phyloP scores from a whole-genome alignment of 2,888 invertebrate species.

The Tipula helvola region DNA sequence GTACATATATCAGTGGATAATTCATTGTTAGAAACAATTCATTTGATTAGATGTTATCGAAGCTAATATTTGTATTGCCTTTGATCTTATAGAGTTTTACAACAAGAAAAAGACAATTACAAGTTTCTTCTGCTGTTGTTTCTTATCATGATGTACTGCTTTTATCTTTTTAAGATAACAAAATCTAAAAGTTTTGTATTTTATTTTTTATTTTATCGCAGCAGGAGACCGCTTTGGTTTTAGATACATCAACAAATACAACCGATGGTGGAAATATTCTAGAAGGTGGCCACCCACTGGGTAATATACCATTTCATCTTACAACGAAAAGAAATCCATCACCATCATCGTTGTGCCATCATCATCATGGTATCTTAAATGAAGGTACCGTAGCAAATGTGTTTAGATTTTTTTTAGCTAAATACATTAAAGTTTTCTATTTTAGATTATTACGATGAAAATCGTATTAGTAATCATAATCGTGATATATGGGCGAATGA shows the following conservation, averaged over 20 bases:
- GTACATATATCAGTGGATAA: too few species aligned
- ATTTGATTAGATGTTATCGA: background rate
- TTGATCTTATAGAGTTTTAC: background rate
- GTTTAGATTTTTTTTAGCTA: background rate
- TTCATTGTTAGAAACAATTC: background rate
- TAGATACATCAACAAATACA: slow-evolving; percentile 8
- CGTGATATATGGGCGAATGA: background rate
- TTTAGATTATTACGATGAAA: background rate
- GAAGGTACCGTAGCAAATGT: background rate
- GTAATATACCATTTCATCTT: slow-evolving; percentile 6
- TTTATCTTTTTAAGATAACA: background rate
- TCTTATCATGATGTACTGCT: background rate
- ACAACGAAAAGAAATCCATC: slow-evolving; percentile 8
- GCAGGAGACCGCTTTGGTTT: slow-evolving; percentile 10
- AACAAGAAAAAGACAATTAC: background rate
- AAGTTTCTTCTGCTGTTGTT: background rate
- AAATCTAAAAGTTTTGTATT: background rate
- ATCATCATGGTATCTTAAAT: slow-evolving; percentile 4
- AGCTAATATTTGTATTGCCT: background rate
- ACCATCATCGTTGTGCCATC: background rate
- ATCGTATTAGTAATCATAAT: background rate
- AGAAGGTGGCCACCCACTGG: slow-evolving; percentile 4
- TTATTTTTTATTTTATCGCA: background rate
- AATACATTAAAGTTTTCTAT: background rate
- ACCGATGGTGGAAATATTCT: background rate